Percentiles rank a stretch among this genome's conserved stretches.
phyloP scores from a whole-genome alignment of 2,797 vertebrate species.

The Microcaecilia unicolor region DNA sequence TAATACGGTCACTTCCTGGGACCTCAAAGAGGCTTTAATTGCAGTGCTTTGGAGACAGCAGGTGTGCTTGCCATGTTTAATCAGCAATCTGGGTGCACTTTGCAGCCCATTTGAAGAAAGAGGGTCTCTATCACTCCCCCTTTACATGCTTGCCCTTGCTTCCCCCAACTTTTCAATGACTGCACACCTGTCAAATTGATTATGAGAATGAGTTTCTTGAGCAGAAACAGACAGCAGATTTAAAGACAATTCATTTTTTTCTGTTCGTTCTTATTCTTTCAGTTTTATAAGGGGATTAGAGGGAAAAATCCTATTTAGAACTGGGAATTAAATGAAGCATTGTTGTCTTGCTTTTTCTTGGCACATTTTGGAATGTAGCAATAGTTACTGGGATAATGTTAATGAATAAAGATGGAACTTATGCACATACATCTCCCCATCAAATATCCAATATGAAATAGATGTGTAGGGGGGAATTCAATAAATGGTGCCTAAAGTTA shows the following conservation, averaged over 20 bases:
- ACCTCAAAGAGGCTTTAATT: slow-evolving; percentile 53
- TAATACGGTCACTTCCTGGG: slow-evolving; percentile 41
- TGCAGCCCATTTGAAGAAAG: slow-evolving; percentile 22
- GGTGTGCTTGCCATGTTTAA: slow-evolving; percentile 79
- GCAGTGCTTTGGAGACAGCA: slow-evolving; percentile 55
- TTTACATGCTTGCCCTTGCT: slow-evolving; percentile 6
- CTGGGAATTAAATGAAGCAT: too few species aligned
- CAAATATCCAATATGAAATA: too few species aligned
- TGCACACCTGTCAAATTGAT: slow-evolving; percentile 52
- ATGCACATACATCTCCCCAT: too few species aligned
- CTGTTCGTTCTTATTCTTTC: slow-evolving; percentile 14
- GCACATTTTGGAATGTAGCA: too few species aligned
- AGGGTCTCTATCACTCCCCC: slow-evolving; percentile 1
- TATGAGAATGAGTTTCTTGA: slow-evolving; percentile 48
- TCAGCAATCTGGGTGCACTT: slow-evolving; percentile 39
- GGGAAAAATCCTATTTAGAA: too few species aligned
- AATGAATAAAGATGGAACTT: too few species aligned
- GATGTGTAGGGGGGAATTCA: too few species aligned
- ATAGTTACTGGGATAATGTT: too few species aligned
- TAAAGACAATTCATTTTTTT: slow-evolving; percentile 30
- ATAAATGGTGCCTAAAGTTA: too few species aligned
- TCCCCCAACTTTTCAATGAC: slow-evolving; percentile 33
- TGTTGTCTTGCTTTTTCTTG: too few species aligned
- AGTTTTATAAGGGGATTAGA: slow-evolving; percentile 26
- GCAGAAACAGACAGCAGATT: slow-evolving; percentile 17